Conservation (phyloP, 23 tunicate genomes). For the Oikopleura dioica region DNA sequence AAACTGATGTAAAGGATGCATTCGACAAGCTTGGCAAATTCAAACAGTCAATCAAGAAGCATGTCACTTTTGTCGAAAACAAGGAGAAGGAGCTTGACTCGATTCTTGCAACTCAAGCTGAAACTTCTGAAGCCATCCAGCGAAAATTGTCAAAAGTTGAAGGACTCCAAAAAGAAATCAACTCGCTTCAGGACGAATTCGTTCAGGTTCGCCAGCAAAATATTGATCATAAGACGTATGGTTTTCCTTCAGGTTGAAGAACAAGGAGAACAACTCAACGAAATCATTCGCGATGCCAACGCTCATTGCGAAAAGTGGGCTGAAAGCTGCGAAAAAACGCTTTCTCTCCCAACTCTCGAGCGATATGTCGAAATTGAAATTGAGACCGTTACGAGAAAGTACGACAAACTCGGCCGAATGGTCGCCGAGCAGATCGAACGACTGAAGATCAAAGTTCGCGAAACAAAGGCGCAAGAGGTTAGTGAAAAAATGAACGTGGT, state of each 20-base stretch:
- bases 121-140: background rate
- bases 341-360: background rate
- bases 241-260: background rate
- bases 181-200: background rate
- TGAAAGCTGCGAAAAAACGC: background rate
- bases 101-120: background rate
- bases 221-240: background rate
- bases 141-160: background rate
- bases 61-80: background rate
- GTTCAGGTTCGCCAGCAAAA: background rate
- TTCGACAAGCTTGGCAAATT: background rate
- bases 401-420: conserved; percentile 46
- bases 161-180: background rate
- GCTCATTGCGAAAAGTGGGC: background rate
- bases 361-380: background rate
- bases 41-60: background rate
- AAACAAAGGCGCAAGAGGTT: conserved; percentile 51
- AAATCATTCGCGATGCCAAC: background rate
- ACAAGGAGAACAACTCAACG: background rate
- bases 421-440: conserved; percentile 45
- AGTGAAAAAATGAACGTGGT: too few species aligned
- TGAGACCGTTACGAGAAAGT: conserved; percentile 30
- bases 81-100: background rate
- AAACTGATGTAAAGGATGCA: background rate
- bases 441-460: conserved; percentile 26